Base-by-base conservation (phyloP, 2,888 invertebrate species). In the Pharmacophagus antenor region DNA sequence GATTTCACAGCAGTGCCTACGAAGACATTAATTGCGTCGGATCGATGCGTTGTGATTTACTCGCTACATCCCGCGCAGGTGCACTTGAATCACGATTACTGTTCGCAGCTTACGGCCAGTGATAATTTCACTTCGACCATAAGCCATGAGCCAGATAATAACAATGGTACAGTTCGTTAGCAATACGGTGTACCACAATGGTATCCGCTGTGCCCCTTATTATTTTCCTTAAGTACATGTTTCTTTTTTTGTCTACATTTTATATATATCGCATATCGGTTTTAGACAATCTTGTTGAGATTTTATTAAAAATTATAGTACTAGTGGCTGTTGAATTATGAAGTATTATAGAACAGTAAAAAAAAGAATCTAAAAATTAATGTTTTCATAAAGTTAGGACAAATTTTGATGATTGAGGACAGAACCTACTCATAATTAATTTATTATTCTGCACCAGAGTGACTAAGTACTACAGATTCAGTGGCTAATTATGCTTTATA, bases 21-120 rank as follows among this genome's bases (percentile, higher is more conserved):
- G 73, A 69, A 70, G 73, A 74, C 80, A 76, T 82, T 84, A 85
- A 87, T 85, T 86, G 80, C 80, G 70, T 68, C 67, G 72, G 70
- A 70, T 66, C 78, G 76, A 65, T 76, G 84, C 78, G 76, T 66
- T 76, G 84, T 87, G 88, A 88, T 88, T 86, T 88, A 86, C 84
- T 82, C 72, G 72, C 68, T 2, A 42, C 73, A 66, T 64, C 67
- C 67, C 66, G 68, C 71, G 80, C 88, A 88, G 85, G 82, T 88
- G 88, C 85, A 75, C 76, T 80, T 87, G 86, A 87, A 76, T 84
- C 85, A 86, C 72, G 75, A 71, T 63, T 63, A 65, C 65, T 61
- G 60, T 62, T 61, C 63, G 66, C 66, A 66, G 65, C 67, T 61
- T 67, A 61, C 56, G 55, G 60, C 55, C 60, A 42, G 56, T 62